Base-by-base conservation (phyloP, 2,797 vertebrate species). In the Acrossocheilus fasciatus region DNA sequence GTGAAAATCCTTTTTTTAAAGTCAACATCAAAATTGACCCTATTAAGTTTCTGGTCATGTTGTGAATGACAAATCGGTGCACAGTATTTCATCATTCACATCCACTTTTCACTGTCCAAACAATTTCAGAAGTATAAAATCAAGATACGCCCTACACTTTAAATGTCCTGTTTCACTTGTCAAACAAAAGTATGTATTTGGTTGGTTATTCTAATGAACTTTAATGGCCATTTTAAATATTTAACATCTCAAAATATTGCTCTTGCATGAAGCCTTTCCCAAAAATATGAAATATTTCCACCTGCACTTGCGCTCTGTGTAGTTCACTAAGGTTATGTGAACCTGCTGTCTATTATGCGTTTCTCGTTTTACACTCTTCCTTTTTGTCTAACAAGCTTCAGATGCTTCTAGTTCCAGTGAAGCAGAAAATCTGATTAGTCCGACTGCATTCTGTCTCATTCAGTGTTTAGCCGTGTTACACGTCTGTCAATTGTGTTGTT, bases 341-440 rank as follows among this genome's bases (percentile, higher is more conserved):
- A 77, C 81, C 74, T 77, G 76, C 50, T 54, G 83, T 87, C 86
- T 70, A 59, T 88, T 83, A 90, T 84, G 76, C 69, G 45, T 79
- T 82, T 84, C 72, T 86, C 66, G 39, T 80, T 54, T 73, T 54
- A 41, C 47, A 43, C 78, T 64, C 30, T 23, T 76, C 39, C 34
- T 83, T 59, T 78, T 81, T 88, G 52, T 83, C 81, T 81, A 75
- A 75, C 85, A 87, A 86, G 84, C 88, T 83, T 75, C 36, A 79
- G 75, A 82, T 88, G 82, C 83, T 52, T 88, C 86, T 34, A 86
- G 90, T 90, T 91, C 83, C 92, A 88, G 89, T 91, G 91, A 92
- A 91, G 92, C 92, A 92, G 91, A 91, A 94, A 93, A 94, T 93
- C 91, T 93, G 92, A 94, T 94, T 92, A 94, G 91, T 90, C 87